phyloP scores from a whole-genome alignment of 1,140 invertebrate genomes.

The Aphelenchoides avenae region DNA sequence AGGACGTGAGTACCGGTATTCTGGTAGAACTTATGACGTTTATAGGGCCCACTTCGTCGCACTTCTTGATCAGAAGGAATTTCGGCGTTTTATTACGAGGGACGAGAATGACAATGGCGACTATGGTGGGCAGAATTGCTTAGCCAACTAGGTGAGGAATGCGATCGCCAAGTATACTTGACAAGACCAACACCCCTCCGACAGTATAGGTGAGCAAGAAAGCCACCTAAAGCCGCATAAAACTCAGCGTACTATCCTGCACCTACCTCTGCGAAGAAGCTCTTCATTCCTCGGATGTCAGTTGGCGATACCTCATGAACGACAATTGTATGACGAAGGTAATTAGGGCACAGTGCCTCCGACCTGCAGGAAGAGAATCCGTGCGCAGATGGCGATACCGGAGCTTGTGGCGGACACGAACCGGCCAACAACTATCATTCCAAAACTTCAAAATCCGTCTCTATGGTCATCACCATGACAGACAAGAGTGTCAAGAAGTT shows the following conservation, averaged over 20 bases:
- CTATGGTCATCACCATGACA: too few relatives aligned
- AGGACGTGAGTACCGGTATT: constrained; percentile 5
- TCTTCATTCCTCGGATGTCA: constrained; percentile 34
- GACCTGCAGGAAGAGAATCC: too few relatives aligned
- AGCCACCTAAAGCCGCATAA: too few relatives aligned
- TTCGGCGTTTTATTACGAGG: constrained; percentile 45
- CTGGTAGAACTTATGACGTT: constrained; percentile 38
- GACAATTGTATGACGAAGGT: too few relatives aligned
- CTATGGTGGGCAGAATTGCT: constrained; percentile 29
- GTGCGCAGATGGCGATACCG: too few relatives aligned
- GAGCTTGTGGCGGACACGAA: too few relatives aligned
- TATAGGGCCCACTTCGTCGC: constrained; percentile 19
- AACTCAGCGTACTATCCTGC: too few relatives aligned
- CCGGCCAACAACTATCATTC: too few relatives aligned
- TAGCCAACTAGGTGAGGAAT: constrained; percentile 27
- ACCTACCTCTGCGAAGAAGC: constrained; percentile 48
- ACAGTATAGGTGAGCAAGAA: constrained; percentile 43
- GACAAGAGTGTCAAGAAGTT: too few relatives aligned
- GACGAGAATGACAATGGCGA: constrained; percentile 27
- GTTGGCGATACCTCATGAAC: constrained; percentile 39
- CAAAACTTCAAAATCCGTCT: too few relatives aligned
- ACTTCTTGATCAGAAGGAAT: constrained; percentile 32
- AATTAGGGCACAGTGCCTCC: too few relatives aligned
- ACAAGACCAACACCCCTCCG: constrained; percentile 40
- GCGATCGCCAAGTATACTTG: constrained; percentile 30